Evolutionary conservation across 92 coral and sea anemone species (phyloP).

Genomic region (Epizoanthus scotinus): DNA sequence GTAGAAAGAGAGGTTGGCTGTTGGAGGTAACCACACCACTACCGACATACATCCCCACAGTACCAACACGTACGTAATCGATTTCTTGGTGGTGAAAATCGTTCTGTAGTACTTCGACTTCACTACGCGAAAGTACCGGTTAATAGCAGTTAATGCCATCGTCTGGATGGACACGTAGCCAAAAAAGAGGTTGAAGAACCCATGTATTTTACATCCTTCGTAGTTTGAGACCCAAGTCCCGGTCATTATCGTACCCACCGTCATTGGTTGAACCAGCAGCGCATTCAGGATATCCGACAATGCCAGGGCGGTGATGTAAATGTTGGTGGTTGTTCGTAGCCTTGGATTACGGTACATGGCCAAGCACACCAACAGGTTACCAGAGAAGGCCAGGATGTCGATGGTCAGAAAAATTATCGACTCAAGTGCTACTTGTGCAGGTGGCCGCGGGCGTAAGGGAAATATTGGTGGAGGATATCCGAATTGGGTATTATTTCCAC

Average conservation of each 20-base stretch:
- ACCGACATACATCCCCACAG: conserved; percentile 27
- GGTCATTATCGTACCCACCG: conserved; percentile 30
- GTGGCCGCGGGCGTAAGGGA: conserved; percentile 5
- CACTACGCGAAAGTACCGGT: conserved; percentile 38
- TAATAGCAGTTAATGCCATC: conserved; percentile 34
- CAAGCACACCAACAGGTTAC: conserved; percentile 27
- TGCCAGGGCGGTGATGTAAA: conserved; percentile 29
- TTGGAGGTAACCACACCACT: conserved; percentile 34
- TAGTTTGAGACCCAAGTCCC: conserved; percentile 28
- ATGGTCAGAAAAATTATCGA: conserved; percentile 28
- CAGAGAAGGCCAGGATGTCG: conserved; percentile 24
- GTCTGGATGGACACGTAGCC: conserved; percentile 41
- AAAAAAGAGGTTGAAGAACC: conserved; percentile 31
- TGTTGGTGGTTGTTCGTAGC: conserved; percentile 37
- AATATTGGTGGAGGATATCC: background rate
- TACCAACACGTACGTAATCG: conserved; percentile 11
- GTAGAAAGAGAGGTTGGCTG: conserved; percentile 23
- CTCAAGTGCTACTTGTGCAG: conserved; percentile 30
- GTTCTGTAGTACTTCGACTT: conserved; percentile 32
- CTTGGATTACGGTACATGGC: conserved; percentile 37
- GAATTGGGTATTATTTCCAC: no score
- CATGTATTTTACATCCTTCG: conserved; percentile 34
- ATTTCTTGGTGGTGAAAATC: conserved; percentile 12
- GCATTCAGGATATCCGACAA: conserved; percentile 36
- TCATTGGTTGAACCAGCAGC: conserved; percentile 34